Evolutionary conservation across 2,797 vertebrate genomes (phyloP).

Genomic region (Mionectes olivaceus): DNA sequence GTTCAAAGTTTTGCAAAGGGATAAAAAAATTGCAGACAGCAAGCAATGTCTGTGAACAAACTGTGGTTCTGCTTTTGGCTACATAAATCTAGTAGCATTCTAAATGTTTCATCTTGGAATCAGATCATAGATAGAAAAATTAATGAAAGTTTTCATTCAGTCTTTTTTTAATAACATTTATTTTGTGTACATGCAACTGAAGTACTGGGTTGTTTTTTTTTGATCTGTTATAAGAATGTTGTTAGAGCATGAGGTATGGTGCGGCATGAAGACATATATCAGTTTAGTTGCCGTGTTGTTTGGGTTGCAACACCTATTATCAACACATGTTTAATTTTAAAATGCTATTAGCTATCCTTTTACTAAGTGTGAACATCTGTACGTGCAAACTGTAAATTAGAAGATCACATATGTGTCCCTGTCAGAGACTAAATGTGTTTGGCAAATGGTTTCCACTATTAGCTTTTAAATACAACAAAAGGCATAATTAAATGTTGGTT

Average conservation of each 20-base stretch:
- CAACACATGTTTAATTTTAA: slow-evolving; percentile 77
- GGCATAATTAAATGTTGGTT: background rate
- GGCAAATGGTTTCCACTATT: slow-evolving; percentile 68
- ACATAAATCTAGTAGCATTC: slow-evolving; percentile 76
- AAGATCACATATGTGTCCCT: slow-evolving; percentile 69
- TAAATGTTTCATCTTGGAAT: slow-evolving; percentile 81
- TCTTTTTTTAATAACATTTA: slow-evolving; percentile 75
- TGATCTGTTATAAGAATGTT: slow-evolving; percentile 46
- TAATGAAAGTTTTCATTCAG: slow-evolving; percentile 80
- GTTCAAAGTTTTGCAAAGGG: slow-evolving; percentile 85
- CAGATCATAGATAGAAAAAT: slow-evolving; percentile 81
- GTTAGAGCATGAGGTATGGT: slow-evolving; percentile 54
- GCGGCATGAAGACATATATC: slow-evolving; percentile 74
- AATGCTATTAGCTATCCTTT: slow-evolving; percentile 76
- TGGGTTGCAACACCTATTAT: slow-evolving; percentile 76
- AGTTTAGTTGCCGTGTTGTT: slow-evolving; percentile 73
- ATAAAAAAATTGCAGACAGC: slow-evolving; percentile 78
- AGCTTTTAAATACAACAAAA: slow-evolving; percentile 61
- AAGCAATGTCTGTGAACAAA: slow-evolving; percentile 76
- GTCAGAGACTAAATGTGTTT: slow-evolving; percentile 70
- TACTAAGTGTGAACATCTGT: slow-evolving; percentile 79
- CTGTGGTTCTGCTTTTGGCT: slow-evolving; percentile 80
- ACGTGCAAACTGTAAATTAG: slow-evolving; percentile 76
- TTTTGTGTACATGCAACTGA: slow-evolving; percentile 65
- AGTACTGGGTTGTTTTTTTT: background rate